Evolutionary conservation across 2,888 invertebrate genomes (phyloP), one percentile per base, ranked within the genome.

Genomic region (Thumatha senex): DNA sequence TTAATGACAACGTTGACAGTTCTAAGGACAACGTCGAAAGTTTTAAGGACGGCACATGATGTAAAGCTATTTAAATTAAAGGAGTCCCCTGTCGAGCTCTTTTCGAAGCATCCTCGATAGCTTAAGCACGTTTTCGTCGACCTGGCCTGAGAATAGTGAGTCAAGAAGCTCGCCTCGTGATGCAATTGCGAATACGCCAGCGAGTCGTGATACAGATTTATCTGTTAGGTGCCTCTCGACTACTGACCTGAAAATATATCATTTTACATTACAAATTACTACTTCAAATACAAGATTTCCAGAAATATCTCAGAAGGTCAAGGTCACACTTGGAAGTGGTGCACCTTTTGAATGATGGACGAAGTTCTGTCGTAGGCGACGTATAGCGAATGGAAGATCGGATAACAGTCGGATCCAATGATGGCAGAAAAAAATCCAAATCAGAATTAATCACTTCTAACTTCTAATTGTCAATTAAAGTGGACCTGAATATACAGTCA

Each of bases 181-280:
- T 0, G 84, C 89, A 9, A 90, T 76, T 0, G 82, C 72, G 63
- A 97, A 97, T 10, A 97, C 95, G 47, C 95, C 94, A 52, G 97
- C 96, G 49, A 97, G 94, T 2, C 97, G 93, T 1, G 93, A 93
- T 35, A 96, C 92, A 0, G 97, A 96, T 80, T 98, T 98, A 64
- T 97, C 97, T 3, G 97, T 96, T 2, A 97, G 92, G 75, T 98
- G 97, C 30, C 95, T 93, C 70, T 94, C 93, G 44, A 97, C 96
- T 35, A 98, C 93, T 35, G 93, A 89, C 66, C 94, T 94, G 86
- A 4, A 80, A 81, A n/a, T n/a, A n/a, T n/a, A n/a, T n/a, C n/a
- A n/a, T 35, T 34, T 13, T 14, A 41, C 12, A n/a, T n/a, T 33
- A 31, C 12, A n/a, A 24, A 13, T 31, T 18, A 38, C 35, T 35